Evolutionary conservation across 2,888 invertebrate genomes (phyloP), one percentile per base, ranked within the genome.

Genomic region (Amiota communis): DNA sequence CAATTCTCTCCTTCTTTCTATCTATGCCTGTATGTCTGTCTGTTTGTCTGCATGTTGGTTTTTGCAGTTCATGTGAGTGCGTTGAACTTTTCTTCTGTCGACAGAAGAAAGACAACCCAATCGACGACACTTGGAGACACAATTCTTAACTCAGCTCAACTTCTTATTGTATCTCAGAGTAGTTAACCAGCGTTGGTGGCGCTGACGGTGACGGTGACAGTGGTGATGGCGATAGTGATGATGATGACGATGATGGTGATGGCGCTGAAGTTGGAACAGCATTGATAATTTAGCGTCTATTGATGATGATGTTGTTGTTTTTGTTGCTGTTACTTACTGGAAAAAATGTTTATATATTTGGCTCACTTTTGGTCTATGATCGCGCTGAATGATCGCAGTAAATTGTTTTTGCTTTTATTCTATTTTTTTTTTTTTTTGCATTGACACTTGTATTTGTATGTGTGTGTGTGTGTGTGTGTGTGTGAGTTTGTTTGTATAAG

Each of bases 1-100:
- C 65, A 10, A 47, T 71, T 72, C 67, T 64, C 67, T 15, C 63
- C 17, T 13, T 75, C 75, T 36, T 6, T 36, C 36, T 36, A 36
- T 36, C 6, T 36, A 36, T 36, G 36, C 6, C 36, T 36, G 36
- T 36, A 4, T 36, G 36, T 73, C 77, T n/a, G 70, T 76, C 76
- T 74, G 71, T 73, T 76, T n/a, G 70, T 76, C 76, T 74, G 71
- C 57, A 2, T 49, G 70, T 63, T 69, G 20, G 68, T 76, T 76
- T 79, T 80, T 80, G 80, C 84, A 87, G 87, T 87, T 87, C 87
- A 87, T 77, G 75, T 78, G 79, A 84, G 87, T 86, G 77, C 87
- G 81, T 86, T 87, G 87, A 87, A 87, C 87, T 83, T 82, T 75
- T 75, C 61, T 72, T 70, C 36, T 6, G 36, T 6, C 36, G 36